These are phyloP conservation scores for Sternotherus odoratus DNA, from an alignment of 2,797 vertebrate genomes.

Conservation along the genomic window DNA sequence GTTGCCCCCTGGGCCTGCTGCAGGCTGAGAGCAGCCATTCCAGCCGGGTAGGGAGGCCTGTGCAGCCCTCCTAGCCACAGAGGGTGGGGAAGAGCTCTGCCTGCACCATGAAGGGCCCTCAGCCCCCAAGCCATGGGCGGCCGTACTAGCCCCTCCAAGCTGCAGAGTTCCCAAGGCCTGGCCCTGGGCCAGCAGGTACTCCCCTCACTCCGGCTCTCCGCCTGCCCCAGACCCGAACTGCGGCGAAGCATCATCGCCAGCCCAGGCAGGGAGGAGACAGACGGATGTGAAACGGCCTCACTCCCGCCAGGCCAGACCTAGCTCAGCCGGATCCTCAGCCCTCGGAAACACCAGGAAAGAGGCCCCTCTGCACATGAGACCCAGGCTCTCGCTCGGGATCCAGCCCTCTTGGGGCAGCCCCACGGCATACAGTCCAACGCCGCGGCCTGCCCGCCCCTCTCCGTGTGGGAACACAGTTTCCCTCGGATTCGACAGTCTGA, in stretches of 20 bases:
- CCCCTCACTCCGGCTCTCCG: neutral
- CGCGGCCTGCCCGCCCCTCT: accelerated
- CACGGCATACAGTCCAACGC: neutral
- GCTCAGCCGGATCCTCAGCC: neutral
- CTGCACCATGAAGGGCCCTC: no score
- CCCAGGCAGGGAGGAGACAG: neutral
- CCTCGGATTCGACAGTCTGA: neutral
- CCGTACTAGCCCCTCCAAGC: no score
- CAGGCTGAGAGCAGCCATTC: no score
- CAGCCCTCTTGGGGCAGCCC: neutral
- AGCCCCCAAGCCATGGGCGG: no score
- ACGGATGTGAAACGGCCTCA: neutral
- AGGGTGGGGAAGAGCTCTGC: neutral
- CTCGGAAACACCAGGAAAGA: neutral
- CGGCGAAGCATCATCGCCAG: neutral
- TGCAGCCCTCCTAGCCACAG: neutral
- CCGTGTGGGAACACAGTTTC: no score
- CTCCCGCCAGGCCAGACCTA: neutral
- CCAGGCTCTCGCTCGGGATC: neutral
- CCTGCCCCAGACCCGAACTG: no score
- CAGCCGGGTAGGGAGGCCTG: neutral
- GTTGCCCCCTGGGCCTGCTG: neutral
- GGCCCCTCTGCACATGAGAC: no score
- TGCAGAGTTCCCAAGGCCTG: neutral
- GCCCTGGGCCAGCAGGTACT: neutral